These are phyloP conservation scores for Diplogasteroides magnus DNA, from an alignment of 1,140 invertebrate genomes.

Conservation along the genomic window DNA sequence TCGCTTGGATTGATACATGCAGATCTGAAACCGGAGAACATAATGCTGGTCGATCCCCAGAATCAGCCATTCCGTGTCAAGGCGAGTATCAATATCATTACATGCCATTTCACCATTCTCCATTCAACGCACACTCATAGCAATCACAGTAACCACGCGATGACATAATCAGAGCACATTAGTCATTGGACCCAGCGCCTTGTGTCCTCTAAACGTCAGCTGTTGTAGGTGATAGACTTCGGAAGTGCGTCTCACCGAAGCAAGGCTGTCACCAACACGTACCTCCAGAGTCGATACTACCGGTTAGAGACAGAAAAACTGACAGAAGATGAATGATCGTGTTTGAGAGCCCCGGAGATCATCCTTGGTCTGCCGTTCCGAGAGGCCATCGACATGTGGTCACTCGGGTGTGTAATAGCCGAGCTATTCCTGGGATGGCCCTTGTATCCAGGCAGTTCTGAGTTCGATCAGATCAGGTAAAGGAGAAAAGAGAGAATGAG, in stretches of 20 bases:
- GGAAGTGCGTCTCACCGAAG: slow-evolving; percentile 97
- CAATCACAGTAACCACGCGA: too few relatives aligned
- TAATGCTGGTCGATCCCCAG: slow-evolving; percentile 96
- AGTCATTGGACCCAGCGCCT: too few relatives aligned
- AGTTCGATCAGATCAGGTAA: slow-evolving; percentile 96
- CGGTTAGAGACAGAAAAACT: slow-evolving; percentile 58
- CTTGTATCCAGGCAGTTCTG: slow-evolving; percentile 95
- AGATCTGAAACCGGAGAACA: slow-evolving; percentile 98
- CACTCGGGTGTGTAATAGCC: slow-evolving; percentile 95
- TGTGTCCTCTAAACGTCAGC: not conserved
- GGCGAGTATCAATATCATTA: too few relatives aligned
- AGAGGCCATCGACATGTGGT: slow-evolving; percentile 99
- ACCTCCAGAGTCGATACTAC: slow-evolving; percentile 97
- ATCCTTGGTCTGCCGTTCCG: slow-evolving; percentile 94
- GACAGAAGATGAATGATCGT: too few relatives aligned
- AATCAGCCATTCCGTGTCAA: slow-evolving; percentile 72
- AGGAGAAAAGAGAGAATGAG: too few relatives aligned
- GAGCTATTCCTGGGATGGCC: slow-evolving; percentile 99
- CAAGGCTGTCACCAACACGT: slow-evolving; percentile 98
- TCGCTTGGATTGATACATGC: slow-evolving; percentile 98
- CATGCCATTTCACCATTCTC: too few relatives aligned
- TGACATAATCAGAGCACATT: too few relatives aligned
- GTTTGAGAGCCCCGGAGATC: slow-evolving; percentile 85
- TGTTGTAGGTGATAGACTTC: slow-evolving; percentile 82
- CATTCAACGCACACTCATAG: too few relatives aligned